Base-by-base conservation (phyloP, 2,888 invertebrate genomes). In the Argyra leucocephala region DNA sequence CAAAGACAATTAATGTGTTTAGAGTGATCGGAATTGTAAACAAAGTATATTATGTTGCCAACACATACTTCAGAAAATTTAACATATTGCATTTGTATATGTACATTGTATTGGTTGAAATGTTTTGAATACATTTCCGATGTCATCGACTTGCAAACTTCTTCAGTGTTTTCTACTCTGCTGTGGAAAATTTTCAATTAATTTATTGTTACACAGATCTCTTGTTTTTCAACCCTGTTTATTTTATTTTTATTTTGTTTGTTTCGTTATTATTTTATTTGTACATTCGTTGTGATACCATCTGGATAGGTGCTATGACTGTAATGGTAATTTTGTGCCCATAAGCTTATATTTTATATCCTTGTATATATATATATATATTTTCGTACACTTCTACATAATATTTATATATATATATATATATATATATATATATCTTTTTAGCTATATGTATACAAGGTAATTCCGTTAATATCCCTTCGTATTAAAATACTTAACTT, bases 301-400 rank as follows among this genome's bases (percentile, higher is more conserved):
- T 48, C 48, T 48, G 48, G 48, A 48, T 48, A 48, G 48, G n/a
- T 48, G 48, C 48, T 48, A 48, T 48, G 48, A 48, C 48, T 48
- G 48, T 48, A 18, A 48, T 48, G 48, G 48, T 48, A 48, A 48
- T 48, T 48, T 48, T 48, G 48, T 48, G 48, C 48, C 48, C 48
- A 48, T 48, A 48, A 48, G 48, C 48, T 48, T 48, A 48, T n/a
- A 48, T 48, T 48, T 48, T 5, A 9, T 48, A 48, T 48, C 48
- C n/a, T 12, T 48, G 18, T 48, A n/a, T 48, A 48, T 5, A 48
- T 48, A 48, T 37, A n/a, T 48, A 48, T 48, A n/a, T 37, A 37
- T 15, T 3, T 37, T 9, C 12, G 15, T 37, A 37, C 3, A 37
- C 12, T 9, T 48, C 12, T 3, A 48, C 3, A 48, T 48, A n/a